phyloP scores from a whole-genome alignment of 2,113 vertebrate species.

The Anoplopoma fimbria region DNA sequence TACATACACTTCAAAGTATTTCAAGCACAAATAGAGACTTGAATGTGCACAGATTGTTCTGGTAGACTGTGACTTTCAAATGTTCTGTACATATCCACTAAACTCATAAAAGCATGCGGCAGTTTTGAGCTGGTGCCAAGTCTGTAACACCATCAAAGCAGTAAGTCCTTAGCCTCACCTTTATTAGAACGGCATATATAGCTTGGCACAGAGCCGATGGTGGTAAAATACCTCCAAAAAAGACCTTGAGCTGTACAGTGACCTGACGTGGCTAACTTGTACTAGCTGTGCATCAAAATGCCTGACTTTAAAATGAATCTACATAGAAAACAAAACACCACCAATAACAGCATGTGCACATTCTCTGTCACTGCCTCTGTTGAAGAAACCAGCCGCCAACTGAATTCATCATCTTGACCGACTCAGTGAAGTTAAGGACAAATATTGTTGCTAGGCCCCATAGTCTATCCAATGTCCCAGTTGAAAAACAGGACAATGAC shows the following conservation, averaged over 20 bases:
- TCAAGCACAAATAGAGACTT: background rate
- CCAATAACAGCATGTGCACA: conserved; percentile 6
- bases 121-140: conserved; percentile 41
- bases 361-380: background rate
- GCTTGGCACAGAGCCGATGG: conserved; percentile 16
- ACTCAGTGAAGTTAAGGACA: conserved; percentile 24
- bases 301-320: background rate
- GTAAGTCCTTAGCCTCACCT: background rate
- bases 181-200: conserved; percentile 4
- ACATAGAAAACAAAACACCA: conserved; percentile 7
- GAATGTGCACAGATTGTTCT: background rate
- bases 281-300: background rate
- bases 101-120: conserved; percentile 39
- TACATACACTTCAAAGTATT: conserved; percentile 27
- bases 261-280: background rate
- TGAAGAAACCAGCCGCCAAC: conserved; percentile 12
- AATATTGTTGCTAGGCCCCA: conserved; percentile 8
- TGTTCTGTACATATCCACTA: conserved; percentile 39
- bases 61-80: conserved; percentile 47
- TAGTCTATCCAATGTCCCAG: conserved; percentile 4
- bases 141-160: conserved; percentile 19
- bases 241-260: background rate
- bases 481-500: conserved; percentile 40
- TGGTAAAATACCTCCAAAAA: conserved; percentile 1
- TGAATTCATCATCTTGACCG: conserved; percentile 25